phyloP scores from a whole-genome alignment of 2,888 invertebrate species.

The Latrodectus hesperus region DNA sequence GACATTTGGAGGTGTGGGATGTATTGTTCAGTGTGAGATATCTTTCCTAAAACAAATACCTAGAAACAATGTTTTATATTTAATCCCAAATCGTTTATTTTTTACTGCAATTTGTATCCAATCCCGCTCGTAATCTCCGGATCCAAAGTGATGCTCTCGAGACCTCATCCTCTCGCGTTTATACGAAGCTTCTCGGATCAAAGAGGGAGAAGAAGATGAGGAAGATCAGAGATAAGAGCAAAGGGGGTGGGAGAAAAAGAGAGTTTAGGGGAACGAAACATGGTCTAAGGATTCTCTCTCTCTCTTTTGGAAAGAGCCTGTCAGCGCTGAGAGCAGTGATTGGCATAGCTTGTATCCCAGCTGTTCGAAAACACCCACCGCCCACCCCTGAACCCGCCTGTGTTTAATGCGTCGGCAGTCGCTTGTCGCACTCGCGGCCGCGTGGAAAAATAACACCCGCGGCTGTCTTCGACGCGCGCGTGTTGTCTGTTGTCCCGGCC shows the following conservation, averaged over 20 bases:
- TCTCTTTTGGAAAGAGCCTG: conserved; percentile 39
- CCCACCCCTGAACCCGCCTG: conserved; percentile 23
- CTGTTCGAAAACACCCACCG: conserved; percentile 15
- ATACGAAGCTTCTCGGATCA: conserved; percentile 58
- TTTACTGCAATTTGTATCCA: conserved; percentile 9
- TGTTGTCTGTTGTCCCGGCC: conserved; percentile 14
- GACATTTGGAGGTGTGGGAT: too few relatives aligned
- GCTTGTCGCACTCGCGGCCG: conserved; percentile 55
- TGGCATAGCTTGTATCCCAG: conserved; percentile 57
- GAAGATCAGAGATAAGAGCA: conserved; percentile 7
- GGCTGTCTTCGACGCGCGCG: conserved; percentile 26
- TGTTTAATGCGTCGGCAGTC: conserved; percentile 55
- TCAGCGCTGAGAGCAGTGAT: conserved; percentile 54
- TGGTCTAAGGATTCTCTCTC: conserved; percentile 18
- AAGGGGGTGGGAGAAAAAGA: conserved; percentile 1
- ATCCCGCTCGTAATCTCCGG: conserved; percentile 9
- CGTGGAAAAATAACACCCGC: conserved; percentile 55
- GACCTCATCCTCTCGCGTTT: conserved; percentile 37
- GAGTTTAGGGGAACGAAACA: conserved; percentile 1
- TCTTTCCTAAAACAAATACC: too few relatives aligned
- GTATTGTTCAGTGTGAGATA: too few relatives aligned
- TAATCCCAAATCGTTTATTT: too few relatives aligned
- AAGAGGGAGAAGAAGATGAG: conserved; percentile 39
- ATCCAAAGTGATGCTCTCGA: conserved; percentile 47
- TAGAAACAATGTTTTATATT: too few relatives aligned